Percentiles rank a stretch among this genome's conserved stretches.
These are phyloP conservation scores for Fragum fragum DNA, from an alignment of 2,888 invertebrate genomes.

Conservation along the genomic window DNA sequence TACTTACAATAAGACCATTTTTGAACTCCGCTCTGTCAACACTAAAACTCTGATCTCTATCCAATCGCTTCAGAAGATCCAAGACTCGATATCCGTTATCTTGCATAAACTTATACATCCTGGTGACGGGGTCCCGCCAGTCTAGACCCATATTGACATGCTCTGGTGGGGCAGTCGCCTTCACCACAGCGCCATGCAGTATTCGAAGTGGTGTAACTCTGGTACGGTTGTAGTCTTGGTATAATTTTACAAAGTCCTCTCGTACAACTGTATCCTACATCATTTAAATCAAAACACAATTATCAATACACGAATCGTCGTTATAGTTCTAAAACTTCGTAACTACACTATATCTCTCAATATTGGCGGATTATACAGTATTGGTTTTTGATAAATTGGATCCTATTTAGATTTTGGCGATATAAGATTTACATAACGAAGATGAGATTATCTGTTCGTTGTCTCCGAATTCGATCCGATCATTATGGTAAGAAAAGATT, in stretches of 20 bases:
- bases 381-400: no score
- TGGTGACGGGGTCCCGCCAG: slow-evolving; percentile 73
- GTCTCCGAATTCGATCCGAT: no score
- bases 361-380: no score
- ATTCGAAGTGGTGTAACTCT: slow-evolving; percentile 65
- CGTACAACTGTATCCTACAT: slow-evolving; percentile 76
- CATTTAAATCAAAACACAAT: no score
- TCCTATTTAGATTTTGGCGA: no score
- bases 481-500: no score
- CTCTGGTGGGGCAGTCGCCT: slow-evolving; percentile 52
- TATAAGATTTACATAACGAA: no score
- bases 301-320: no score
- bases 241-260: slow-evolving; percentile 70
- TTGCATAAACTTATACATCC: slow-evolving; percentile 79
- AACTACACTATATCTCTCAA: no score
- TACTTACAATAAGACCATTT: slow-evolving; percentile 76
- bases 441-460: no score
- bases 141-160: slow-evolving; percentile 68
- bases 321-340: no score
- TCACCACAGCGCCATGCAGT: slow-evolving; percentile 71
- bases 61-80: slow-evolving; percentile 78
- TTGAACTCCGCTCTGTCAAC: slow-evolving; percentile 78
- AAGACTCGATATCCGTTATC: slow-evolving; percentile 78
- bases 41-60: slow-evolving; percentile 76
- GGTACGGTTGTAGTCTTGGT: slow-evolving; percentile 69